Evolutionary conservation across 2,797 vertebrate genomes (phyloP).

Genomic region (Coendou prehensilis): DNA sequence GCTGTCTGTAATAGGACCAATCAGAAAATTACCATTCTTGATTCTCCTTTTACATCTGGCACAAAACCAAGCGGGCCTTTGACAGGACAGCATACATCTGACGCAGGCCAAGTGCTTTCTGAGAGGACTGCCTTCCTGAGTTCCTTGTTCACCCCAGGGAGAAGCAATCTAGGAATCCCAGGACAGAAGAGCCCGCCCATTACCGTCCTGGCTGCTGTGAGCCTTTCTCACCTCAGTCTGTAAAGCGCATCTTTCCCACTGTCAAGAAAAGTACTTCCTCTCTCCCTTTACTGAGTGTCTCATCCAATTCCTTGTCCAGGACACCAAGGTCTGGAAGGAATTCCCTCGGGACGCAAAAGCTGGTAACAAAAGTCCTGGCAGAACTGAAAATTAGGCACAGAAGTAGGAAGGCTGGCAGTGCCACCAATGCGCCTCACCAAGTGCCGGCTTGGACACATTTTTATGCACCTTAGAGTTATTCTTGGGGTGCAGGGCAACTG

Average conservation of each 20-base stretch:
- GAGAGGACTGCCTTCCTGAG: rapidly evolving
- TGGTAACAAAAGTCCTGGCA: not conserved
- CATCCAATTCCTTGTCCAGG: not conserved
- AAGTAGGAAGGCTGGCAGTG: not conserved
- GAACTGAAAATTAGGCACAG: not conserved
- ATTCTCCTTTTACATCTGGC: not conserved
- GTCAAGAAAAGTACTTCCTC: not conserved
- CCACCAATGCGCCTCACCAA: not conserved
- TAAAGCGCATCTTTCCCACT: not conserved
- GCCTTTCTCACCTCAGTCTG: not conserved
- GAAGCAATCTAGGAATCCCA: not conserved
- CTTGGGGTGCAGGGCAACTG: not conserved
- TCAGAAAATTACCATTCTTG: not conserved
- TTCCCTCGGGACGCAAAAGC: not conserved
- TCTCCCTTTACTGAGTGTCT: not conserved
- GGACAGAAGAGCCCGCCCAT: not conserved
- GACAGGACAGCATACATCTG: not conserved
- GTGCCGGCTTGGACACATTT: not conserved
- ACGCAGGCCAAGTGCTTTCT: not conserved
- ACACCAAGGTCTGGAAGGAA: not conserved
- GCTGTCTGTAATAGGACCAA: not conserved
- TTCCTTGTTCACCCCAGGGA: not conserved
- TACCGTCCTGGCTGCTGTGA: not conserved
- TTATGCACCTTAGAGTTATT: not conserved
- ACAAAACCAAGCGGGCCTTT: not conserved